A percentile compares a stretch with the other conserved stretches of the same genome.
Evolutionary conservation across 2,888 invertebrate species (phyloP).

Genomic region (Megalurothrips usitatus): DNA sequence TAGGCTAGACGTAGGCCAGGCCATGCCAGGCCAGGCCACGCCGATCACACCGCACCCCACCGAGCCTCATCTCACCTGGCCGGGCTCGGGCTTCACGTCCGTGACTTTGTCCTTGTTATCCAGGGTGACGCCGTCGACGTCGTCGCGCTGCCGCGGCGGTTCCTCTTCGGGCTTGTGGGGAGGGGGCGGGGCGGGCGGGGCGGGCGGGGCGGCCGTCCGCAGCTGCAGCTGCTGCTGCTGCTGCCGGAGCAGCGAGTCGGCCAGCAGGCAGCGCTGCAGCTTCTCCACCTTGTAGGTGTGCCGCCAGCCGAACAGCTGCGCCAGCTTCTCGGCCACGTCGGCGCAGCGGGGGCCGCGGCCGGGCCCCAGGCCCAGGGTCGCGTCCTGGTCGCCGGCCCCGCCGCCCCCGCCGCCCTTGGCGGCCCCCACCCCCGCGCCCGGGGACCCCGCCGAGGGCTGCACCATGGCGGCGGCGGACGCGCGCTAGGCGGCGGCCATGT

Average conservation of each 20-base stretch:
- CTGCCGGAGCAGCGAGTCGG: slow-evolving; percentile 14
- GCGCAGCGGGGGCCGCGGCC: slow-evolving; percentile 55
- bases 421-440: slow-evolving; percentile 1
- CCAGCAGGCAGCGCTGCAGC: slow-evolving; percentile 58
- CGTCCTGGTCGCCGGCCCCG: slow-evolving; percentile 37
- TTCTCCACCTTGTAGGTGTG: slow-evolving; percentile 77
- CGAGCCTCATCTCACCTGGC: background rate
- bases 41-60: background rate
- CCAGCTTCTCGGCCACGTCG: slow-evolving; percentile 71
- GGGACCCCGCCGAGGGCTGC: slow-evolving; percentile 13
- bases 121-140: background rate
- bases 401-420: slow-evolving; percentile 2
- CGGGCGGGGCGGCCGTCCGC: background rate
- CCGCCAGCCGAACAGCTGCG: slow-evolving; percentile 72
- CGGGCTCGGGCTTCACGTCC: background rate
- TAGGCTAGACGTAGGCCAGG: too few relatives aligned
- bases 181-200: background rate
- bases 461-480: background rate
- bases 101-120: background rate
- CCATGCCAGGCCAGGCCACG: background rate
- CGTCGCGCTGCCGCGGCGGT: background rate
- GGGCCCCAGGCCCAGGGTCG: slow-evolving; percentile 40
- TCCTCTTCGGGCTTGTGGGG: background rate
- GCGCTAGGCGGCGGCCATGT: too few relatives aligned
- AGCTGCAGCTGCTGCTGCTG: slow-evolving; percentile 1